Evolutionary conservation across 37 sponge, comb jelly and placozoan genomes (phyloP), one percentile per base, ranked within the genome.

Genomic region (Geodia barretti): DNA sequence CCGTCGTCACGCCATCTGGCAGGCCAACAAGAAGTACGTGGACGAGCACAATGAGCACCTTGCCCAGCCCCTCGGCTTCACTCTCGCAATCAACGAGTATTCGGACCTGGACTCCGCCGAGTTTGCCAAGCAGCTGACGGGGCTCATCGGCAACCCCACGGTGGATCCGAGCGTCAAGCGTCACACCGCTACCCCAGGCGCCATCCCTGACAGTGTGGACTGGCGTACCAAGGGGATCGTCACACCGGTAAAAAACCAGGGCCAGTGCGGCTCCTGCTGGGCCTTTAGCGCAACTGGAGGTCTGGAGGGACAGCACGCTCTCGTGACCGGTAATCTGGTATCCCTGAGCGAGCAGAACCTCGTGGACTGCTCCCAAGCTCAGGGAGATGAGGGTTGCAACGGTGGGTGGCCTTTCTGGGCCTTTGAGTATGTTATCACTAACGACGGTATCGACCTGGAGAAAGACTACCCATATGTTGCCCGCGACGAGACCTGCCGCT

Each of bases 191-290:
- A 35, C 77, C 37, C 41, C 68, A 23, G 41, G 74, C 37, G 23
- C 40, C 20, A 39, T 34, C 9, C 77, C 78, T 20, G 70, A 21
- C 62, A 23, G 74, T 38, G 87, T 82, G 64, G 92, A 91, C 81
- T 91, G 92, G 92, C 54, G 87, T 32, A 76, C 64, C 21, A 72
- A 91, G 83, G 87, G 87, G 30, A 36, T 42, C n/a, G 92, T 91
- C 41, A 91, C 92, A n/a, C 75, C 61, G n/a, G 54, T 87, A 17
- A 87, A 91, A 73, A 87, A 87, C 72, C 92, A 91, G 75, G 76
- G 79, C 33, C 87, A 91, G 70, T 94, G 95, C 62, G 95, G 95
- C 29, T 91, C 91, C 29, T 94, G 95, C 82, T 94, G 95, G 95
- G 91, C 95, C 23, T 94, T 94, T 84, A 87, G 88, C 60, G 64